Evolutionary conservation across 2,113 vertebrate genomes (phyloP).

Genomic region (Ariopsis seemanni): DNA sequence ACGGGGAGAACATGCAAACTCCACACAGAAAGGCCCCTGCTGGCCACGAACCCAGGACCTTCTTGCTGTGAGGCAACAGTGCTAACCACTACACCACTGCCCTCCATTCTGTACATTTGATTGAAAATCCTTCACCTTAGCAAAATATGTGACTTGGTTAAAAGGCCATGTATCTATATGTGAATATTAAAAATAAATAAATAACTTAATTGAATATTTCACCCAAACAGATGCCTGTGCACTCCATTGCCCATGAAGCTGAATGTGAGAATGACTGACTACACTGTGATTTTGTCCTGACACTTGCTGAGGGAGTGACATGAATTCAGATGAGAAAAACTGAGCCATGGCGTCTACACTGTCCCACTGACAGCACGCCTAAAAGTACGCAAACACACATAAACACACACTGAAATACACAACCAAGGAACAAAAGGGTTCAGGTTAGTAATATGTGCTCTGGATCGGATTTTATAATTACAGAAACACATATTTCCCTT

Average conservation of each 20-base stretch:
- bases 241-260: not conserved
- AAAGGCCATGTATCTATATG: not conserved
- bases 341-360: conserved; percentile 8
- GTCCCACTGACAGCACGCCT: not conserved
- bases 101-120: no score
- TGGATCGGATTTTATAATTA: not conserved
- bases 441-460: not conserved
- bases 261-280: conserved; percentile 2
- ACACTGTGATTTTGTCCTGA: conserved; percentile 8
- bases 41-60: no score
- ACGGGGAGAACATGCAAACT: no score
- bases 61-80: no score
- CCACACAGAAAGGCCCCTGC: no score
- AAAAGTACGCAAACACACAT: not conserved
- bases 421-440: not conserved
- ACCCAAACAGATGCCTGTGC: not conserved
- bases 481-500: not conserved
- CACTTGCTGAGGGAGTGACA: conserved; percentile 9
- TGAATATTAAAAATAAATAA: not conserved
- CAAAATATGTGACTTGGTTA: not conserved
- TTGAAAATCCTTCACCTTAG: no score
- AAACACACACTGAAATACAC: not conserved
- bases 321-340: conserved; percentile 43
- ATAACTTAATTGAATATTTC: not conserved
- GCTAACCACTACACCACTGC: no score